phyloP scores from a whole-genome alignment of 53 echinoderm and acorn worm genomes.

The Crossaster papposus region DNA sequence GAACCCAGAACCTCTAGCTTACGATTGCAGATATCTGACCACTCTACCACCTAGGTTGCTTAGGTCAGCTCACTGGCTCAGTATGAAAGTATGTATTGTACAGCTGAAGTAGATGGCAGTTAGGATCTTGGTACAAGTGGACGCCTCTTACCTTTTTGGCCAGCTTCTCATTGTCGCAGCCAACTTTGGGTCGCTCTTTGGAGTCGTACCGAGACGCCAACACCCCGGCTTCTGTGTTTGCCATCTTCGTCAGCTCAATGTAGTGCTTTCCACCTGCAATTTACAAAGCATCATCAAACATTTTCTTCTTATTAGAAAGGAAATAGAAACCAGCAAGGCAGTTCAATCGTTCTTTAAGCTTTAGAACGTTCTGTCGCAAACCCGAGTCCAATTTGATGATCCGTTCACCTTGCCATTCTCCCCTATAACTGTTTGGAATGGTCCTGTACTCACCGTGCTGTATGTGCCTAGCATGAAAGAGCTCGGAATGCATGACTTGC shows the following conservation, averaged over 20 bases:
- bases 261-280: slow-evolving; percentile 71
- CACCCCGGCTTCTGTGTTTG: slow-evolving; percentile 74
- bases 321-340: no score
- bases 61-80: no score
- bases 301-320: background rate
- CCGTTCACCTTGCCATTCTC: background rate
- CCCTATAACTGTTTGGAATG: slow-evolving; percentile 14
- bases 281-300: background rate
- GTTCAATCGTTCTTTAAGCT: no score
- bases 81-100: no score
- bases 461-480: slow-evolving; percentile 86
- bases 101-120: background rate
- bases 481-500: slow-evolving; percentile 81
- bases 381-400: no score
- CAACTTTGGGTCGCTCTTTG: slow-evolving; percentile 88
- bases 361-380: no score
- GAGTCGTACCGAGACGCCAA: slow-evolving; percentile 54
- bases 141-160: slow-evolving; percentile 81
- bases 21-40: no score
- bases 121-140: no score
- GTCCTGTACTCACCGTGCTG: slow-evolving; percentile 67
- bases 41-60: no score
- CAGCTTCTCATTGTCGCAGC: slow-evolving; percentile 82
- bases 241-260: slow-evolving; percentile 89
- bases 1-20: no score